Evolutionary conservation across 2,797 vertebrate species (phyloP).

Genomic region (Atherinosoma microstoma): DNA sequence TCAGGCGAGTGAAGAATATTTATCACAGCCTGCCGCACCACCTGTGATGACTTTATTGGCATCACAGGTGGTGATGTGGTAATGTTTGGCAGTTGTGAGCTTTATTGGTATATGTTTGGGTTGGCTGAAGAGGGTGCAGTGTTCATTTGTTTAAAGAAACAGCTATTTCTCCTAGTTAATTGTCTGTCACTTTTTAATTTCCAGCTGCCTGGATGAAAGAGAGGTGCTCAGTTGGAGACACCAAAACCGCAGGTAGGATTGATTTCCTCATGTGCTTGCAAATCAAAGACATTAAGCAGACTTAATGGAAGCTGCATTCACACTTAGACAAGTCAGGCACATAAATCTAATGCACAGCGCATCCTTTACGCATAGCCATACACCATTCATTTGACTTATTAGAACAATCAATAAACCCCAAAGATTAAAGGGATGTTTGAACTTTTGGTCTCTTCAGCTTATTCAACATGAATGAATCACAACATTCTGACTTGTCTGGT

Average conservation of each 20-base stretch:
- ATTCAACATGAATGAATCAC: neutral
- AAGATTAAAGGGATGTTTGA: neutral
- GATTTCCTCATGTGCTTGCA: constrained; percentile 14
- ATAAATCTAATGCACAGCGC: neutral
- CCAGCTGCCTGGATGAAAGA: constrained; percentile 98
- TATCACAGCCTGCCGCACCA: neutral
- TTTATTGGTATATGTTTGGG: neutral
- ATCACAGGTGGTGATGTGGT: too few relatives aligned
- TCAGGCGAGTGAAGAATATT: constrained; percentile 84
- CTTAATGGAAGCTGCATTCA: constrained; percentile 4
- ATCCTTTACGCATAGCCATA: neutral
- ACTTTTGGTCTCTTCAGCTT: neutral
- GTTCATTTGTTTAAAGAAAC: neutral
- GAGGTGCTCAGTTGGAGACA: constrained; percentile 83
- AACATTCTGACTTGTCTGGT: neutral
- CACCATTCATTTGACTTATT: neutral
- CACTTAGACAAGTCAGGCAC: too few relatives aligned
- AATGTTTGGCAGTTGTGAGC: constrained; percentile 3
- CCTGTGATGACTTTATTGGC: neutral
- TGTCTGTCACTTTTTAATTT: constrained; percentile 39
- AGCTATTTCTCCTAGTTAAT: neutral
- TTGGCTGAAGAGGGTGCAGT: neutral
- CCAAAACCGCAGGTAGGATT: constrained; percentile 74
- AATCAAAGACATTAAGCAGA: neutral
- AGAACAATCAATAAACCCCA: neutral